Conservation (phyloP, 2,797 vertebrate genomes). For the Anguilla megastoma region DNA sequence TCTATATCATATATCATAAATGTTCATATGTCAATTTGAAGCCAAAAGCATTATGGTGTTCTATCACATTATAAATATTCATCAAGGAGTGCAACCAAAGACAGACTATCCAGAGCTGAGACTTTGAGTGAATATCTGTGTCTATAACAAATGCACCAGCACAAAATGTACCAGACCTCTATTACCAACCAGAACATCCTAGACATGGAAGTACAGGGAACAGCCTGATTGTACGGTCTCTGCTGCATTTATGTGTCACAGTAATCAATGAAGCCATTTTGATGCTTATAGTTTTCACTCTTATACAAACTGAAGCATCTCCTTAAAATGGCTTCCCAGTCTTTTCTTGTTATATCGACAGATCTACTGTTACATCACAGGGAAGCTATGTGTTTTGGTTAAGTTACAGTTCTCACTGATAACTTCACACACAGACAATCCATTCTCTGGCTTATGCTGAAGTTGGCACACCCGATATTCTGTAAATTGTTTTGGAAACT, state of each 20-base stretch:
- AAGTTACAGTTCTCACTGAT: neutral
- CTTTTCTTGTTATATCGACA: neutral
- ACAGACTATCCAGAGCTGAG: neutral
- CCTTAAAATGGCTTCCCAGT: neutral
- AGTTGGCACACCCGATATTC: neutral
- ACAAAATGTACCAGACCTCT: conserved; percentile 8
- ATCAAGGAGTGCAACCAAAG: neutral
- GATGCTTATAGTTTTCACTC: neutral
- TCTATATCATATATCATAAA: neutral
- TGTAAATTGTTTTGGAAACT: neutral
- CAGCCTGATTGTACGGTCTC: neutral
- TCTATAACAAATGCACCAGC: neutral
- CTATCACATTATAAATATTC: neutral
- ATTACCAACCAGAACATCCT: neutral
- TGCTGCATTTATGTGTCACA: neutral
- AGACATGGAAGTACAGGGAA: neutral
- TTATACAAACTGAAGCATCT: neutral
- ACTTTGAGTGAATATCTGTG: neutral
- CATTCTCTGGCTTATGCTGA: neutral
- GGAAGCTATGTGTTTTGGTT: neutral
- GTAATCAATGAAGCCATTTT: conserved; percentile 1
- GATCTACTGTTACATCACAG: neutral
- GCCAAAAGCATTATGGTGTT: neutral
- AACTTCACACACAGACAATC: neutral
- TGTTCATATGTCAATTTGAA: neutral